Evolutionary conservation across 2,113 vertebrate genomes (phyloP), one percentile per base, ranked within the genome.

Genomic region (Pluvialis apricaria): DNA sequence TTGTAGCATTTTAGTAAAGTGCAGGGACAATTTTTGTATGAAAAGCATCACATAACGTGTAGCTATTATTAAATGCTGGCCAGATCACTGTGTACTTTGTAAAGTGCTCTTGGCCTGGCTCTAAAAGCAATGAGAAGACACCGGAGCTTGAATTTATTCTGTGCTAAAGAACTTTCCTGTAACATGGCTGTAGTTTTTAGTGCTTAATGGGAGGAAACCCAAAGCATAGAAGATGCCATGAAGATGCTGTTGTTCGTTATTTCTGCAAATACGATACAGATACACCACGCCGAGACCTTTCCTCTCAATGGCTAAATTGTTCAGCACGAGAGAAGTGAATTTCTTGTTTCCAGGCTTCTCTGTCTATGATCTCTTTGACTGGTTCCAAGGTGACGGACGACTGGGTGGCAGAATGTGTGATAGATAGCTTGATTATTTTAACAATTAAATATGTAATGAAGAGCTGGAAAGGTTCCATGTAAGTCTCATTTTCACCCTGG

Each of bases 381-480:
- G 86, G 87, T 88, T 94, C 83, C 82, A 95, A 95, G 88, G 96
- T 96, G 97, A 97, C 91, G 96, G 96, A 92, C 2, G 71, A 97
- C 94, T 93, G 92, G 94, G 94, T 94, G 96, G 95, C 83, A 95
- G 91, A 87, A 82, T 42, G 29, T 81, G 62, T 97, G 96, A 97
- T 96, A 78, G 91, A 97, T 97, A 97, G 75, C 96, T 97, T 97
- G 97, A 97, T 97, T 97, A 97, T 96, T 97, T 97, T 97, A 97
- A 97, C 96, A 97, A 97, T 97, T 97, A 97, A 97, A 97, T 97
- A 97, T 94, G 94, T 97, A 97, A 97, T 97, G 97, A 97, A 97
- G 92, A 91, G 80, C 93, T 97, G 97, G 97, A 97, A 97, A 96
- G 92, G 91, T 97, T 97, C 97, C 96, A 95, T 86, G 87, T 88